A percentile compares a stretch with the other conserved stretches of the same genome.
These are phyloP conservation scores for Rhagonycha fulva DNA, from an alignment of 2,888 invertebrate species.

Conservation along the genomic window DNA sequence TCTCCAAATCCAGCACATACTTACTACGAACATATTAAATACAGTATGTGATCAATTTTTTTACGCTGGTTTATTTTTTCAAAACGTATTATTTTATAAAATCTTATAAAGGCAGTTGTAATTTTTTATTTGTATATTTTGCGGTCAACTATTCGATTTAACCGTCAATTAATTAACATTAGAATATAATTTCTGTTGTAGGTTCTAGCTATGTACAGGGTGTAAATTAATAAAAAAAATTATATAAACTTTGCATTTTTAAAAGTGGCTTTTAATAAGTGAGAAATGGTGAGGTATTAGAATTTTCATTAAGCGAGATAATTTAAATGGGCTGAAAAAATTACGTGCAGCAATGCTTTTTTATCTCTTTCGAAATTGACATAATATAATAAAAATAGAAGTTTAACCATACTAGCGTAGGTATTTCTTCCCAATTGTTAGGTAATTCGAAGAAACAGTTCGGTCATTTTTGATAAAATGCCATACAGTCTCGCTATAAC, in stretches of 20 bases:
- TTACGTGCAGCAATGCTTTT: not conserved
- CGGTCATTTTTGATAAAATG: not conserved
- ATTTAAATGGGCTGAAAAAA: no score
- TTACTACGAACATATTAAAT: slow-evolving; percentile 48
- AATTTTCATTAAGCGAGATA: no score
- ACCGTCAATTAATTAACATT: not conserved
- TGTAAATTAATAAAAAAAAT: not conserved
- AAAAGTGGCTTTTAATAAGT: no score
- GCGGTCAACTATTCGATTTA: not conserved
- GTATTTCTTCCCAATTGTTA: not conserved
- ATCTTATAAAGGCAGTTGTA: not conserved
- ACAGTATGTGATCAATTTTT: slow-evolving; percentile 28
- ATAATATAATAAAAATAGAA: not conserved
- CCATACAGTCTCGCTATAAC: not conserved
- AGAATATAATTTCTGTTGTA: not conserved
- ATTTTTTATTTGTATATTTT: not conserved
- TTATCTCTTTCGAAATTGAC: not conserved
- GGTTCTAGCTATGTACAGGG: not conserved
- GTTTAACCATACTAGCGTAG: not conserved
- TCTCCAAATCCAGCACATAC: slow-evolving; percentile 54
- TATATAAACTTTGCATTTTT: not conserved
- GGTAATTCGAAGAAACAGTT: not conserved
- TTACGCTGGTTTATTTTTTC: not conserved
- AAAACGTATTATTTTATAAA: not conserved
- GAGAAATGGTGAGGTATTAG: no score